Conservation (phyloP, 2,797 vertebrate genomes). For the Euphonia xanthogaster region DNA sequence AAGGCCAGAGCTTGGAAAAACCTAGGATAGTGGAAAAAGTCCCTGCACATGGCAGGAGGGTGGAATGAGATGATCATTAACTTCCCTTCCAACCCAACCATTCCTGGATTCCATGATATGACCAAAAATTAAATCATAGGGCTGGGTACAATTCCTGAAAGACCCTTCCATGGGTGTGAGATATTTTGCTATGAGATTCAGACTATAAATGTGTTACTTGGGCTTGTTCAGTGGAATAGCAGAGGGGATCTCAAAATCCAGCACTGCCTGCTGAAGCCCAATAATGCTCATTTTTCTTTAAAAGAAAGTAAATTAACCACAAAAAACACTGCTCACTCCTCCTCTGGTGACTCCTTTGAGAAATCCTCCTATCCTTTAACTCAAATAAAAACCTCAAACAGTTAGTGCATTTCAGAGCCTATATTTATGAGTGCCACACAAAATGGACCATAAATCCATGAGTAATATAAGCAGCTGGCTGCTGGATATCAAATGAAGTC, state of each 20-base stretch:
- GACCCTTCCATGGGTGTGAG: not conserved
- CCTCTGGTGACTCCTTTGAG: conserved; percentile 18
- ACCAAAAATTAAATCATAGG: not conserved
- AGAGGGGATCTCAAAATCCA: not conserved
- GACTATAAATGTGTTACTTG: not conserved
- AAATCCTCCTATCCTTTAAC: conserved; percentile 39
- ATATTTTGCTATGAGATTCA: not conserved
- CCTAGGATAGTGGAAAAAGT: not conserved
- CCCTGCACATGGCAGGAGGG: not conserved
- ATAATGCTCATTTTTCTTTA: not conserved
- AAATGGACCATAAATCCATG: conserved; percentile 59
- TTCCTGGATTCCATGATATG: not conserved
- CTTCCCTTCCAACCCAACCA: not conserved
- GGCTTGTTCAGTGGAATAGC: not conserved
- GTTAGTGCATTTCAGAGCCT: conserved; percentile 4
- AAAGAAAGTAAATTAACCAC: conserved; percentile 5
- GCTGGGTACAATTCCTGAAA: not conserved
- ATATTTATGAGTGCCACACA: conserved; percentile 52
- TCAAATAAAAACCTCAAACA: conserved; percentile 2
- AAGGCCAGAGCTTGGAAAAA: not conserved
- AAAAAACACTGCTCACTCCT: not conserved
- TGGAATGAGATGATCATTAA: not conserved
- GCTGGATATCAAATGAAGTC: conserved; percentile 48
- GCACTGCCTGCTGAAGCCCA: not conserved
- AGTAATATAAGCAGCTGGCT: conserved; percentile 48